phyloP scores from a whole-genome alignment of 2,888 invertebrate genomes.

The Epistrophella euchroma region DNA sequence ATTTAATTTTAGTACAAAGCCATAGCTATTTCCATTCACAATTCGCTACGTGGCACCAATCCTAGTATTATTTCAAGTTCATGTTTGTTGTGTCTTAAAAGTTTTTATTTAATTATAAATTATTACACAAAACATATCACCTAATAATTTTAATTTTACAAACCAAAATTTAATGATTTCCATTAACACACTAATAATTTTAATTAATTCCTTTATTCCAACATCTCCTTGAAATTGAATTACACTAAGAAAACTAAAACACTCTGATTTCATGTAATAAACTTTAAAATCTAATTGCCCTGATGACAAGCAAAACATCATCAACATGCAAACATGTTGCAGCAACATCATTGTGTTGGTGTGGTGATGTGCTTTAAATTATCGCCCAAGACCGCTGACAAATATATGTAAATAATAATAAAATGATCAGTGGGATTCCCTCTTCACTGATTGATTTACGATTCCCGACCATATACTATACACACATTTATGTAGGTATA shows the following conservation, averaged over 20 bases:
- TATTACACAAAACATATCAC: constrained; percentile 12
- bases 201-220: constrained; percentile 26
- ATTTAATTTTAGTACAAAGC: too few species aligned
- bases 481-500: too few species aligned
- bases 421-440: constrained; percentile 57
- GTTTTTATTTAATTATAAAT: background rate
- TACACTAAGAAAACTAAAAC: constrained; percentile 3
- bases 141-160: background rate
- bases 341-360: constrained; percentile 61
- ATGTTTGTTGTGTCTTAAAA: background rate
- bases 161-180: constrained; percentile 7
- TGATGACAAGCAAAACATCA: constrained; percentile 59
- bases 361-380: constrained; percentile 18
- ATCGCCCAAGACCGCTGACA: constrained; percentile 47
- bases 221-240: background rate
- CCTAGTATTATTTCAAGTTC: background rate
- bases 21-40: too few species aligned
- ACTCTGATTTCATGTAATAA: constrained; percentile 26
- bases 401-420: constrained; percentile 64
- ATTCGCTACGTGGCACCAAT: too few species aligned
- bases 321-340: constrained; percentile 59
- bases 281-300: constrained; percentile 55
- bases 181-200: constrained; percentile 1
- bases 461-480: too few species aligned
- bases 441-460: too few species aligned